Evolutionary conservation across 1,140 invertebrate species (phyloP), one percentile per base, ranked within the genome.

Genomic region (Nixonia krombeini): DNA sequence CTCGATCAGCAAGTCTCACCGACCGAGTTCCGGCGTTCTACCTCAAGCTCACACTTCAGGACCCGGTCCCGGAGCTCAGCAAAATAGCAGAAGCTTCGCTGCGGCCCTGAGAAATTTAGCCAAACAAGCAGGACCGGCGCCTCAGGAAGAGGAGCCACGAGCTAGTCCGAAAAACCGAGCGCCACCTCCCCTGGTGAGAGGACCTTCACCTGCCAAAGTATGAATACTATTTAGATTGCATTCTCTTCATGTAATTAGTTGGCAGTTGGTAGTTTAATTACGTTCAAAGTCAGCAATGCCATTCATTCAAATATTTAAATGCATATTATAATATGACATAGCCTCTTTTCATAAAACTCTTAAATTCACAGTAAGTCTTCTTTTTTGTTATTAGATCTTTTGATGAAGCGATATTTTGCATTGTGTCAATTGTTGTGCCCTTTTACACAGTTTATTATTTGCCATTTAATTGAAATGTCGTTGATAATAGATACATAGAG

Each of bases 51-150:
- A 87, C 41, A 84, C 87, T 25, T 85, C 87, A 1, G 86, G 85
- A 3, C 85, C 85, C 4, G 84, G 86, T 55, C 84, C 86, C 28
- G 81, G 82, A 63, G 73, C 74, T 2, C 82, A 85, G 46, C 79
- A 85, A 55, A 86, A 79, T 66, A 83, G 79, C 71, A 65, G 80
- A 46, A 84, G 80, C 55, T 94, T 94, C 83, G 92, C 93, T 15
- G 92, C 93, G 2, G 92, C 92, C 3, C 81, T 94, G 45, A 86
- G 93, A 49, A 93, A 92, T 76, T 84, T 94, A 52, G 93, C 93
- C 40, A 93, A 94, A 79, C 92, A 94, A 76, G 91, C 91, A 18
- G 91, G 90, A 33, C 88, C 88, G 21, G 82, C 83, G 28, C 77
- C 82, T 64, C 76, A 80, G 42, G 80, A 83, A 71, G 80, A 81